Evolutionary conservation across 2,888 invertebrate genomes (phyloP).

Genomic region (Asteroscopus sphinx): DNA sequence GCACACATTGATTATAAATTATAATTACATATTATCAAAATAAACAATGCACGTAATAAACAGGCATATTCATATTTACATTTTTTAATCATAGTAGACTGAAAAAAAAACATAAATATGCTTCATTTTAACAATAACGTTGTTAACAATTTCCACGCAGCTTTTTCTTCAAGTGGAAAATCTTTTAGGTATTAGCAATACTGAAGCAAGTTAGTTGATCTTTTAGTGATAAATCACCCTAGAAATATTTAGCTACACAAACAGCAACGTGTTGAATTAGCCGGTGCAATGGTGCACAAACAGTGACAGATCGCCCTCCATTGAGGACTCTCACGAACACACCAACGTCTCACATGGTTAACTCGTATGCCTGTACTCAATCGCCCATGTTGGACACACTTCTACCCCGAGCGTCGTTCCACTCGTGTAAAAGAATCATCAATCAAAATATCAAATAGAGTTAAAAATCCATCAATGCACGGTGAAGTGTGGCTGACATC

Average conservation of each 20-base stretch:
- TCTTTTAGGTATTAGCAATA: background rate
- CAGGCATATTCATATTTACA: background rate
- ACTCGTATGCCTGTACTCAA: slow-evolving; percentile 34
- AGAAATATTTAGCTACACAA: slow-evolving; percentile 10
- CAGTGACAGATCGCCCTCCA: slow-evolving; percentile 46
- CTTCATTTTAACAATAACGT: background rate
- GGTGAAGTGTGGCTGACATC: slow-evolving; percentile 12
- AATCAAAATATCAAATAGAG: slow-evolving; percentile 35
- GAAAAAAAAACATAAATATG: background rate
- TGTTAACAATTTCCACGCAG: background rate
- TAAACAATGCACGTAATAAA: slow-evolving; percentile 6
- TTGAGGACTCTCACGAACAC: slow-evolving; percentile 25
- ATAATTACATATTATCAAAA: background rate
- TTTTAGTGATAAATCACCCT: slow-evolving; percentile 8
- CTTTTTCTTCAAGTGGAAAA: slow-evolving; percentile 6
- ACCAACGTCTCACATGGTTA: slow-evolving; percentile 48
- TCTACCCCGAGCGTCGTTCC: slow-evolving; percentile 11
- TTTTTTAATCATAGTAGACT: background rate
- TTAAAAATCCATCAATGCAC: slow-evolving; percentile 32
- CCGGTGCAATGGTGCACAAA: slow-evolving; percentile 48
- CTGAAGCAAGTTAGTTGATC: slow-evolving; percentile 4
- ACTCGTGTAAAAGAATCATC: slow-evolving; percentile 28
- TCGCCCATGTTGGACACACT: slow-evolving; percentile 35
- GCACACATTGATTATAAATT: slow-evolving; percentile 12
- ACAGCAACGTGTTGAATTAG: slow-evolving; percentile 38